Conservation (phyloP, 2,797 vertebrate genomes). For the Anniella stebbinsi region DNA sequence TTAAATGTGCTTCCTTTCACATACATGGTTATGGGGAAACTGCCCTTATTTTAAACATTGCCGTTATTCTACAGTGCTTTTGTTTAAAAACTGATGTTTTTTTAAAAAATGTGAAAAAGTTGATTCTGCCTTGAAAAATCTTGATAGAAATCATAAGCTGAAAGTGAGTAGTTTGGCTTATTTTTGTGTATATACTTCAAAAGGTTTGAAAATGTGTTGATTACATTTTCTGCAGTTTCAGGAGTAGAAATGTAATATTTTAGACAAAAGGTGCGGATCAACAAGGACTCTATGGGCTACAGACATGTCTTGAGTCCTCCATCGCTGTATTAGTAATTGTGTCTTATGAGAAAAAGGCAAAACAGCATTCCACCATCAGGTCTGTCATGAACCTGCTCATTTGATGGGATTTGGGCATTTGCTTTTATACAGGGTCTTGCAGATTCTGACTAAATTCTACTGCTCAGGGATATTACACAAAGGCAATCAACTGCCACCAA, state of each 20-base stretch:
- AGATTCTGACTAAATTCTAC: not conserved
- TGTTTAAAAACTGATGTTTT: not conserved
- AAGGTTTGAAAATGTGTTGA: not conserved
- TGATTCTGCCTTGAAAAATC: not conserved
- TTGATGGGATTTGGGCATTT: not conserved
- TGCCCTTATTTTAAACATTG: not conserved
- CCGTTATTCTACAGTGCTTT: not conserved
- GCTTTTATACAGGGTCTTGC: not conserved
- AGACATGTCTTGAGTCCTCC: not conserved
- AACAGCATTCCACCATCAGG: not conserved
- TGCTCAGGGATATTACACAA: not conserved
- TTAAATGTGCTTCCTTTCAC: not conserved
- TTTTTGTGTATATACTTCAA: not conserved
- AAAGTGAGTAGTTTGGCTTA: not conserved
- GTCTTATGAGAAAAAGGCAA: not conserved
- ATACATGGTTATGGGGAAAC: not conserved
- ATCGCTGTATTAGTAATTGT: not conserved
- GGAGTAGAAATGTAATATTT: not conserved
- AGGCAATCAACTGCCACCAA: not conserved
- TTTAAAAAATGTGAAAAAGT: not conserved
- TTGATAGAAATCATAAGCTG: not conserved
- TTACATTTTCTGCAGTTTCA: not conserved
- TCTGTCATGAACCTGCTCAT: not conserved
- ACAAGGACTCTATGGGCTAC: not conserved
- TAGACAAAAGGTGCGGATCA: not conserved